A percentile compares a stretch with the other conserved stretches of the same genome.
Evolutionary conservation across 92 coral and sea anemone species (phyloP).

Genomic region (Epizoanthus ramosus): DNA sequence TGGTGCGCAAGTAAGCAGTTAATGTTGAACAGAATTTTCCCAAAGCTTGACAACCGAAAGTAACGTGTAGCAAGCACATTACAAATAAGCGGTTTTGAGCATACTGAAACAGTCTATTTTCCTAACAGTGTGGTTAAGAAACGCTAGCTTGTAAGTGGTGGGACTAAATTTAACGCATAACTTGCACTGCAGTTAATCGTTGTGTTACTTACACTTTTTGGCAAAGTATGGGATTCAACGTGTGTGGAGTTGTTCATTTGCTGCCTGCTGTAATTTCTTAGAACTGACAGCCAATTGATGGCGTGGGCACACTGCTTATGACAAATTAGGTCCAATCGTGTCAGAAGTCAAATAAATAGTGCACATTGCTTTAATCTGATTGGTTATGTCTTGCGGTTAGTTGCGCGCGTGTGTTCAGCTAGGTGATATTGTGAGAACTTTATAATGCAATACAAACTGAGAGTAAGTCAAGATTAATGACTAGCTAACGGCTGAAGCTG

Average conservation of each 20-base stretch:
- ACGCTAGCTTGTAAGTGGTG: too few species aligned
- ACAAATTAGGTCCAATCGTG: not conserved
- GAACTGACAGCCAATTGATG: not conserved
- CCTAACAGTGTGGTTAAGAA: too few species aligned
- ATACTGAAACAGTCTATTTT: too few species aligned
- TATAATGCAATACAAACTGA: constrained; percentile 4
- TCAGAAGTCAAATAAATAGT: not conserved
- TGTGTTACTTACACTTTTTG: too few species aligned
- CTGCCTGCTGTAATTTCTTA: not conserved
- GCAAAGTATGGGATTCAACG: too few species aligned
- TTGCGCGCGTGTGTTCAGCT: not conserved
- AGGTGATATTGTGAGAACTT: not conserved
- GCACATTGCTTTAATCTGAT: not conserved
- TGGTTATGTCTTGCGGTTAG: not conserved
- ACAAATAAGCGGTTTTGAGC: too few species aligned
- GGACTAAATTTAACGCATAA: too few species aligned
- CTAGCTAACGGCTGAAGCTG: not conserved
- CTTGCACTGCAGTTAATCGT: too few species aligned
- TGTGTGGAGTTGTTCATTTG: not conserved
- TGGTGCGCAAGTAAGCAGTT: too few species aligned
- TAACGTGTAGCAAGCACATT: too few species aligned
- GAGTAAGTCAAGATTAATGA: not conserved
- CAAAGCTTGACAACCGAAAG: too few species aligned
- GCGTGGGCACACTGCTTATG: not conserved
- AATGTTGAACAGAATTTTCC: too few species aligned